Evolutionary conservation across 2,113 vertebrate species (phyloP).

Genomic region (Rhipidura dahli): DNA sequence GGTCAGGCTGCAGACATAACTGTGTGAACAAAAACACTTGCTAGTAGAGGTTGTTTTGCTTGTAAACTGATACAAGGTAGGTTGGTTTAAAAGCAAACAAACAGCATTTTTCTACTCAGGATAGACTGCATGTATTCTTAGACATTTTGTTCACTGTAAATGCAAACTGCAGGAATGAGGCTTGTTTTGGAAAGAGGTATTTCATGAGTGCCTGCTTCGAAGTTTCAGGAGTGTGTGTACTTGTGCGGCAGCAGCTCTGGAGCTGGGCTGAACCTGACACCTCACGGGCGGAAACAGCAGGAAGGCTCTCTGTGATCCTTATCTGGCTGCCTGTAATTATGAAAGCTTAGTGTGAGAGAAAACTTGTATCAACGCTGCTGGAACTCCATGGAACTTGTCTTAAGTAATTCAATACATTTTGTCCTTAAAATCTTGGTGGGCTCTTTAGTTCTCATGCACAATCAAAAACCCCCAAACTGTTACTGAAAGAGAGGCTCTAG

Average conservation of each 20-base stretch:
- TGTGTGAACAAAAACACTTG: not conserved
- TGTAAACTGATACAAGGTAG: not conserved
- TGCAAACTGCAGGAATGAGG: not conserved
- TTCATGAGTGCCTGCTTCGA: not conserved
- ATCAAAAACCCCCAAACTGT: not conserved
- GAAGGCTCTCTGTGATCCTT: not conserved
- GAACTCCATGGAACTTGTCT: not conserved
- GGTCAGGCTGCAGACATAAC: not conserved
- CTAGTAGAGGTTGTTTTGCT: not conserved
- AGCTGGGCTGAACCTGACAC: not conserved
- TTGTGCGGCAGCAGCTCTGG: not conserved
- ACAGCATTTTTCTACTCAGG: not conserved
- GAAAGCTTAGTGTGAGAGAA: not conserved
- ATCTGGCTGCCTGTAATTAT: not conserved
- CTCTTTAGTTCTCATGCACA: not conserved
- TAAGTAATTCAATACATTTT: not conserved
- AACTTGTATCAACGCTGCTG: not conserved
- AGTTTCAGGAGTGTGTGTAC: not conserved
- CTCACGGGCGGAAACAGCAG: not conserved
- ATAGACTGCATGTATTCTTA: not conserved
- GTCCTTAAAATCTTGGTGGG: not conserved
- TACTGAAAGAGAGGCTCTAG: not conserved
- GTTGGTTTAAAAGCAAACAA: not conserved
- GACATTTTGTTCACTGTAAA: not conserved
- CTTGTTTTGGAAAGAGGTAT: not conserved